These are phyloP conservation scores for Pipra filicauda DNA, from an alignment of 2,113 vertebrate genomes.

Conservation along the genomic window DNA sequence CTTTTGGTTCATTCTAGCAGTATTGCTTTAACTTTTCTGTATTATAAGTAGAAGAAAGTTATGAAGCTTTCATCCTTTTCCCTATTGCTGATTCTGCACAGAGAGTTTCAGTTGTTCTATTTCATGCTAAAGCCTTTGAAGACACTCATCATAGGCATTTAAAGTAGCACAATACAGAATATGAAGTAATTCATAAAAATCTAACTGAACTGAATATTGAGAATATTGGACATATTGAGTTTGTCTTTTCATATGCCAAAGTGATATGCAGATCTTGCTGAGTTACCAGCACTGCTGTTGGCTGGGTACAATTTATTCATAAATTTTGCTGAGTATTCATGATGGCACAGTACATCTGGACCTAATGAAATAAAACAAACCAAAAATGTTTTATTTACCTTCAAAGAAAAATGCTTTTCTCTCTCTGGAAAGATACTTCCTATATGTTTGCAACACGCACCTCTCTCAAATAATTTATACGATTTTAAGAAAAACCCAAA, in stretches of 20 bases:
- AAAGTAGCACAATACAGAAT: background rate
- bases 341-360: background rate
- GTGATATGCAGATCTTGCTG: background rate
- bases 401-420: background rate
- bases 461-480: background rate
- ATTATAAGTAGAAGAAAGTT: background rate
- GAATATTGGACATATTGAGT: background rate
- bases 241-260: background rate
- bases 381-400: background rate
- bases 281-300: background rate
- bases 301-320: background rate
- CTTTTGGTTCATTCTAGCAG: background rate
- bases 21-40: background rate
- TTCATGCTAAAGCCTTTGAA: background rate
- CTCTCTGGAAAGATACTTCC: background rate
- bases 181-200: constrained; percentile 10
- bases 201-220: background rate
- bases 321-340: background rate
- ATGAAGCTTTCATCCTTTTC: background rate
- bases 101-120: background rate
- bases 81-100: background rate
- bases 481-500: background rate
- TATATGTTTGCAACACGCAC: background rate
- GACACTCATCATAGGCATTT: background rate
- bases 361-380: background rate